Base-by-base conservation (phyloP, 2,797 vertebrate genomes). In the Morus bassanus region DNA sequence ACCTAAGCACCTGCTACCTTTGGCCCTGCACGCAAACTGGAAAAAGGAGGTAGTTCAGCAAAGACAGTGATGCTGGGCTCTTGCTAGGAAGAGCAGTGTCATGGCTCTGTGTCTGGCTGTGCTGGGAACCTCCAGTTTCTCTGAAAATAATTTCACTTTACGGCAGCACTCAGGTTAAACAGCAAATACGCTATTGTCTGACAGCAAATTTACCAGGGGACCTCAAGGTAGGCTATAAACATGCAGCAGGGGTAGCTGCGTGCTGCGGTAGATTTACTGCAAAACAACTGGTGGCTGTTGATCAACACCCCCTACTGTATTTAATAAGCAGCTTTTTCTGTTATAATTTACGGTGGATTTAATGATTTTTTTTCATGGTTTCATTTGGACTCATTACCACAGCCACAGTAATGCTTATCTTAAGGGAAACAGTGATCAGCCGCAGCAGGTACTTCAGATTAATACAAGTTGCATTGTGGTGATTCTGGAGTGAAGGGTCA, bases 401-500 rank as follows among this genome's bases (percentile, higher is more conserved):
- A 94, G 87, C 86, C 85, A 73, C 83, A 75, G 37, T 73, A 89
- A 54, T 56, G 53, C 64, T 94, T 95, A 75, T 54, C 80, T 95
- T 79, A 82, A 94, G 73, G 94, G 83, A 95, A 95, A 89, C 37
- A 11, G 77, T 86, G 90, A 89, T 94, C 81, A 80, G 69, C 43
- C 3, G 0, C 90, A 86, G 53, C 61, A 92, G 92, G 60, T 89
- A 85, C 88, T 95, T 89, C 64, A 72, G 86, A 74, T 93, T 91
- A 96, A 93, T 94, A 87, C 61, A 94, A 80, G 88, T 94, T 94
- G 76, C 48, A 56, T 57, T 83, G 89, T 85, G 33, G 54, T 89
- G 60, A 48, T 92, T 96, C 54, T 88, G 35, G 84, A 93, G 61
- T 24, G 45, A 95, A 95, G 91, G 81, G 84, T 94, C 91, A 94